Evolutionary conservation across 2,797 vertebrate genomes (phyloP).

Genomic region (Hyperoplus lanceolatus): DNA sequence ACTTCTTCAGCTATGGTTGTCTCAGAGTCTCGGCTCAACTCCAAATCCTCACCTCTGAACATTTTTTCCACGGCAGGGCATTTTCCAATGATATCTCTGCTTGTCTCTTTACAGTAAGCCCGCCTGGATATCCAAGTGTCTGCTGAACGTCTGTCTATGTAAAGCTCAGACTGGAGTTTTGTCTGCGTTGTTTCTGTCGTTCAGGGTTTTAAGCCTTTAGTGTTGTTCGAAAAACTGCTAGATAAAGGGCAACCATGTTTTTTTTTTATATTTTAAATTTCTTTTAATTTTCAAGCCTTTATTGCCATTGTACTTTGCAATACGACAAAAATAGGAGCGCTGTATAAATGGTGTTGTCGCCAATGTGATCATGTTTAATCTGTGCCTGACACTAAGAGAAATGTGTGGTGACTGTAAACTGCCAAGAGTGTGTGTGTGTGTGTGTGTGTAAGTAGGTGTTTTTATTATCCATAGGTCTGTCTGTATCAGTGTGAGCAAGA

Average conservation of each 20-base stretch:
- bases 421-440: slow-evolving; percentile 34
- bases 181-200: slow-evolving; percentile 34
- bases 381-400: slow-evolving; percentile 66
- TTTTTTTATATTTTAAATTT: too few species aligned
- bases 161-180: slow-evolving; percentile 54
- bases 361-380: slow-evolving; percentile 79
- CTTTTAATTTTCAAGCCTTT: too few species aligned
- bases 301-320: too few species aligned
- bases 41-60: slow-evolving; percentile 28
- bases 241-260: slow-evolving; percentile 52
- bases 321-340: not conserved
- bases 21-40: slow-evolving; percentile 15
- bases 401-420: slow-evolving; percentile 40
- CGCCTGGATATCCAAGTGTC: slow-evolving; percentile 50
- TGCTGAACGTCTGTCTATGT: slow-evolving; percentile 41
- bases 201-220: slow-evolving; percentile 42
- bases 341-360: slow-evolving; percentile 69
- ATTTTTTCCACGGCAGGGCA: slow-evolving; percentile 31
- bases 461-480: not conserved
- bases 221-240: slow-evolving; percentile 65
- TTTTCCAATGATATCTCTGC: slow-evolving; percentile 35
- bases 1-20: slow-evolving; percentile 31
- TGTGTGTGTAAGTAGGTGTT: not conserved
- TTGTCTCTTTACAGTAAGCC: slow-evolving; percentile 44
- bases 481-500: not conserved